Evolutionary conservation across 2,797 vertebrate species (phyloP), one percentile per base, ranked within the genome.

Genomic region (Bradypodion pumilum): DNA sequence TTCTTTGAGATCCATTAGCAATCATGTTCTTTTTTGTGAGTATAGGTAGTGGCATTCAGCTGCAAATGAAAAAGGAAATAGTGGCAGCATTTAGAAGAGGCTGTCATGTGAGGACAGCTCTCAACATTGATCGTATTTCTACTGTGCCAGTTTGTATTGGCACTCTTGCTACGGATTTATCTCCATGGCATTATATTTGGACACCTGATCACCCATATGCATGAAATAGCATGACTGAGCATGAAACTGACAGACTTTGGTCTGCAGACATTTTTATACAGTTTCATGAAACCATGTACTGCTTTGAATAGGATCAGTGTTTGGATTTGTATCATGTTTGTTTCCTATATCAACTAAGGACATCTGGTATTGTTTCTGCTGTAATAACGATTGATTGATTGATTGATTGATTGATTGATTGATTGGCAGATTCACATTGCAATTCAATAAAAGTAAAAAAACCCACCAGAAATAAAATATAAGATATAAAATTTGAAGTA

Each of bases 11-110:
- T 85, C 89, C 79, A 91, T 85, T 83, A 90, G 68, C 89, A 5
- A 1, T 44, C 40, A 49, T 74, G 56, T 27, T 87, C 85, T 68
- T 56, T 60, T 90, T 80, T 86, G 78, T 73, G 85, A 59, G 74
- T 49, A 74, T 91, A 83, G 87, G 88, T 83, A 82, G 70, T 66
- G 77, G 86, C 86, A 63, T 65, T 87, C 68, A 81, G 19, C 25
- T 85, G 77, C 82, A 91, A 90, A 91, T 81, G 63, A 86, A 86
- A 89, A 91, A 85, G 52, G 46, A 76, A 52, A 84, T 91, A 91
- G 90, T 86, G 82, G 73, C 72, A 73, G 78, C 72, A 83, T 89
- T 84, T 87, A 87, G 87, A 92, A 91, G 89, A 89, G 46, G 72
- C 23, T 0, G 0, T 84, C 80, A 0, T 0, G 66, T 72, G 92